Conservation (phyloP, 2,888 invertebrate species). For the Ecdyonurus torrentis region DNA sequence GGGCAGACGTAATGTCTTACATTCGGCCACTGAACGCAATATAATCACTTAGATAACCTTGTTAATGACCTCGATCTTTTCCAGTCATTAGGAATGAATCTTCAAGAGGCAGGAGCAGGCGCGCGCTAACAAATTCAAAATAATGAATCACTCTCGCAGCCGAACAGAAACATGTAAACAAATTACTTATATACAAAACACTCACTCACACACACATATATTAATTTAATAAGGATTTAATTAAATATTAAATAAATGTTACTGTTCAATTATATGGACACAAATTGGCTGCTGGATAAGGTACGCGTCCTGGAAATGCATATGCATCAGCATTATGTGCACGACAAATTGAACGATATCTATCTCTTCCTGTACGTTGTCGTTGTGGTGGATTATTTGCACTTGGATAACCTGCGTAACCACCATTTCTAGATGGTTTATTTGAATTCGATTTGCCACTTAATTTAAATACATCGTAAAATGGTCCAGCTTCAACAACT, state of each 20-base stretch:
- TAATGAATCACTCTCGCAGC: neutral
- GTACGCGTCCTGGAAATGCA: slow-evolving; percentile 35
- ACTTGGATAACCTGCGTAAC: too few relatives aligned
- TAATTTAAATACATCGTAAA: neutral
- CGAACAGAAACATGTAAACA: too few relatives aligned
- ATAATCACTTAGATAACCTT: neutral
- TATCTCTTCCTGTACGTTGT: slow-evolving; percentile 27
- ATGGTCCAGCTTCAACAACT: neutral
- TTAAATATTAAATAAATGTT: too few relatives aligned
- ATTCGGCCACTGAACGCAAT: neutral
- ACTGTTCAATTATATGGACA: slow-evolving; percentile 43
- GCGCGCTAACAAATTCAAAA: too few relatives aligned
- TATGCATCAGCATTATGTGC: slow-evolving; percentile 42
- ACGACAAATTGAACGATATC: slow-evolving; percentile 52
- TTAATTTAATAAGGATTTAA: too few relatives aligned
- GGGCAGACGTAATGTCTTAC: too few relatives aligned
- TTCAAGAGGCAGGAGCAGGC: too few relatives aligned
- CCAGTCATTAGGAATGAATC: too few relatives aligned
- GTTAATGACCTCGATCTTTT: neutral
- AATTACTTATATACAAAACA: too few relatives aligned
- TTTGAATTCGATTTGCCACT: neutral
- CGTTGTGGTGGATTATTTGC: neutral
- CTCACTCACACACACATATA: too few relatives aligned
- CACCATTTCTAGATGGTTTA: neutral
- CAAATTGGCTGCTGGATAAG: slow-evolving; percentile 39